Base-by-base conservation (phyloP, 2,797 vertebrate genomes). In the Chiloscyllium punctatum region DNA sequence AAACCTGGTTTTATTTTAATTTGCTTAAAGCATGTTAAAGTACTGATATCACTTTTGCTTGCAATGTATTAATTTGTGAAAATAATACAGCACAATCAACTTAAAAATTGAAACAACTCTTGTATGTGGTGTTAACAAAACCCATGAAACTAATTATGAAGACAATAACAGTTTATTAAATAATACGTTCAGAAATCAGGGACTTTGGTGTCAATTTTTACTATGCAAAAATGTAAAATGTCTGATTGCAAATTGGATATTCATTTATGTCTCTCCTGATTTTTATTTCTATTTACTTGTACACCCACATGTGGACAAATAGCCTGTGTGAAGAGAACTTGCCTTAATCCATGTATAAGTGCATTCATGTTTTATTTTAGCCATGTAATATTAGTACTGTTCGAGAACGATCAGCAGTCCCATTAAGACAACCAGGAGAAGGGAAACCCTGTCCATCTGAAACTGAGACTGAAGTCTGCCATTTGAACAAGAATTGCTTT, bases 401-500 rank as follows among this genome's bases (percentile, higher is more conserved):
- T 90, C 98, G 99, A 0, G 97, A 98, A 96, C 98, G 99, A 96
- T 97, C 97, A 13, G 98, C 98, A 0, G 97, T 98, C 96, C 96
- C 97, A 79, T 97, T 99, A 1, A 98, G 99, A 90, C 98, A 98
- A 48, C 98, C 98, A 8, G 97, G 97, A n/a, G 97, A 97, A 79
- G 99, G 98, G 86, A 98, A 98, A 96, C 96, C 97, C 96, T 99
- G 99, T 96, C 98, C 99, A 0, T 96, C 97, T 88, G 97, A 97
- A 3, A 97, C 97, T 0, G 98, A 99, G 96, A 97, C 96, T 21
- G 99, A 99, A 96, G 96, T 97, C 37, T 99, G 99, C 96, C 96
- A 97, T 96, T 97, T 99, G 96, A 99, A 99, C 97, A 98, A 98
- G 97, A 99, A 99, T 97, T 99, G 99, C 96, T 99, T 98, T 97